Evolutionary conservation across 2,113 vertebrate genomes (phyloP), one percentile per base, ranked within the genome.

Genomic region (Ameiurus melas): DNA sequence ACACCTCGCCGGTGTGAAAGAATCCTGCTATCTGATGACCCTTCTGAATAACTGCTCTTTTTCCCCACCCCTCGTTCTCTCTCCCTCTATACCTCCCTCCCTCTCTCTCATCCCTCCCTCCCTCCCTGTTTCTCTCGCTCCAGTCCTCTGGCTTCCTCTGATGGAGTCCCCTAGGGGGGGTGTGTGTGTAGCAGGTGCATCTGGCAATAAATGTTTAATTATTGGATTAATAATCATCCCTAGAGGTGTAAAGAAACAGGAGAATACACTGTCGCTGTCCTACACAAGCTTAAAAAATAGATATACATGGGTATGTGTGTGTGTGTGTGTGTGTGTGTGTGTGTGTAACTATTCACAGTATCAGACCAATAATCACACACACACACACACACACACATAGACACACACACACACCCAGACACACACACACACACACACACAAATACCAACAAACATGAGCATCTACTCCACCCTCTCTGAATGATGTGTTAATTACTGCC

Each of bases 201-300:
- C 94, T 92, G 92, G 96, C 95, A 96, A 97, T 96, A 97, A 95
- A 96, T 92, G 95, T 96, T 97, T 97, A 96, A 97, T 97, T 96
- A 97, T 96, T 94, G 96, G 96, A 96, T 97, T 97, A 97, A 96
- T 96, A 96, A 96, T 91, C 93, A 94, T 96, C 95, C 95, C 95
- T 93, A 89, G 96, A 93, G 96, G 91, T 89, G 88, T 71, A 81
- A 36, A 85, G 87, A 83, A 89, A 75, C 73, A 88, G 87, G 77
- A 70, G 86, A 92, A 93, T 91, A 92, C 89, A 94, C 89, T 92
- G 92, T 92, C 92, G 88, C 92, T 90, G 91, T 93, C 90, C 91
- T 88, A 89, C 55, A 51, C 55, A 25, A 39, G 30, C 77, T 84
- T 77, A 64, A 64, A 79, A 62, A 62, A 90, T 27, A 85, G 77